These are phyloP conservation scores for Zaprionus lineosus DNA, from an alignment of 2,888 invertebrate species.

Conservation along the genomic window DNA sequence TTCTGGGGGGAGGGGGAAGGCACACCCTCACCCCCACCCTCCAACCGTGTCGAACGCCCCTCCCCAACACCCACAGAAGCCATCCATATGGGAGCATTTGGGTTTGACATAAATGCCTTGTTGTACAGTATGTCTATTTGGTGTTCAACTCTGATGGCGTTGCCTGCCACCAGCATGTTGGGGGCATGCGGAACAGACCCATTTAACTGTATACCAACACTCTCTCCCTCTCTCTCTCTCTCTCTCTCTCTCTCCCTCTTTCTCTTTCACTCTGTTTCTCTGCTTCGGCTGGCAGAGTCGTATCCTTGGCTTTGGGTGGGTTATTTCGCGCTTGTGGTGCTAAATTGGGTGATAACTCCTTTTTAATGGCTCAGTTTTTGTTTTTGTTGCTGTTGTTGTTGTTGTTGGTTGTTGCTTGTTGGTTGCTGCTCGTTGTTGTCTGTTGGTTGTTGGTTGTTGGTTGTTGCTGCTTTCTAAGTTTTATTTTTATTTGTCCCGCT, in stretches of 20 bases:
- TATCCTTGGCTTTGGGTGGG: constrained; percentile 82
- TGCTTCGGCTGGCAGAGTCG: too few relatives aligned
- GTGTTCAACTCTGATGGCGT: constrained; percentile 49
- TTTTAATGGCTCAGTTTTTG: constrained; percentile 65
- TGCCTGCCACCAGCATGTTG: constrained; percentile 36
- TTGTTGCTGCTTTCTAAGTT: constrained; percentile 54
- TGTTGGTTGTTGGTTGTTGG: constrained; percentile 25
- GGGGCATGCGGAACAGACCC: constrained; percentile 21
- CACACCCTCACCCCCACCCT: too few relatives aligned
- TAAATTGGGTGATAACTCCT: constrained; percentile 76
- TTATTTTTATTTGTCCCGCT: constrained; percentile 75
- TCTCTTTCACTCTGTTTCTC: too few relatives aligned
- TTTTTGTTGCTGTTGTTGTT: constrained; percentile 33
- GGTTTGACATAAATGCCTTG: constrained; percentile 65
- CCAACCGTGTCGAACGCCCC: too few relatives aligned
- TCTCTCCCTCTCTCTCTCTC: too few relatives aligned
- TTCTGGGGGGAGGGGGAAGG: too few relatives aligned
- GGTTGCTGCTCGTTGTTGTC: constrained; percentile 33
- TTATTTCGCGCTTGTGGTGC: constrained; percentile 71
- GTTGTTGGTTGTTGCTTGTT: constrained; percentile 13
- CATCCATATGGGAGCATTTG: constrained; percentile 47
- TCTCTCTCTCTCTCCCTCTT: too few relatives aligned
- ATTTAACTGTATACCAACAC: constrained; percentile 6
- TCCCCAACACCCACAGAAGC: constrained; percentile 20
- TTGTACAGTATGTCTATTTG: constrained; percentile 69